phyloP scores from a whole-genome alignment of 2,888 invertebrate genomes.

The Callyntrura sp. region DNA sequence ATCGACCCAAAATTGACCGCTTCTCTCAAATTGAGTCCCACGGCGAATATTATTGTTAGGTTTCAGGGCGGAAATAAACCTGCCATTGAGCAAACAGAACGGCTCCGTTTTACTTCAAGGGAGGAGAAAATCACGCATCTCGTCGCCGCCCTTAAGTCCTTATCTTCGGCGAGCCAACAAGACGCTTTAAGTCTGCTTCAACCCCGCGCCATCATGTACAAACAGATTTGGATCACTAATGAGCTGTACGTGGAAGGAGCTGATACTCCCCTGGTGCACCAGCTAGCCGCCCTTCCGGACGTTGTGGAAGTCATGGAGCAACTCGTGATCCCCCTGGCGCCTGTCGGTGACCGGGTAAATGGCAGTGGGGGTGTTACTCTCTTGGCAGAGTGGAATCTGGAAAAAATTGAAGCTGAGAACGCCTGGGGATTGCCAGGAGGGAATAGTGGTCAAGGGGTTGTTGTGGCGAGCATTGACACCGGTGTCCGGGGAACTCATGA shows the following conservation, averaged over 20 bases:
- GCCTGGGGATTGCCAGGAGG: slow-evolving; percentile 69
- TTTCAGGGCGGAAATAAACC: not conserved
- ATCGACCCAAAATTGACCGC: not conserved
- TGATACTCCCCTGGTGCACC: not conserved
- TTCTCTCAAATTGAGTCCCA: not conserved
- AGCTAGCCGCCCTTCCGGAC: slow-evolving; percentile 32
- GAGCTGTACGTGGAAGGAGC: slow-evolving; percentile 57
- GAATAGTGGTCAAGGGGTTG: slow-evolving; percentile 62
- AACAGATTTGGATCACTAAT: slow-evolving; percentile 71
- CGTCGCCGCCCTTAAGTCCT: not conserved
- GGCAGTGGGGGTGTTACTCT: too few relatives aligned
- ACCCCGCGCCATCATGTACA: not conserved
- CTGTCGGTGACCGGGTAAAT: too few relatives aligned
- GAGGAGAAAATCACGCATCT: not conserved
- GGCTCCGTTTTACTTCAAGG: not conserved
- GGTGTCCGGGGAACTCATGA: slow-evolving; percentile 59
- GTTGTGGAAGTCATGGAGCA: slow-evolving; percentile 54
- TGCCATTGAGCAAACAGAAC: not conserved
- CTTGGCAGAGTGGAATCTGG: slow-evolving; percentile 64
- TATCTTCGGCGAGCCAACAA: not conserved
- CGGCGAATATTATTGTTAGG: slow-evolving; percentile 11
- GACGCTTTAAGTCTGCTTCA: not conserved
- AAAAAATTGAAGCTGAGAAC: slow-evolving; percentile 56
- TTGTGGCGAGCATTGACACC: slow-evolving; percentile 55
- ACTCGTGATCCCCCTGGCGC: not conserved